A percentile compares a stretch with the other conserved stretches of the same genome.
phyloP scores from a whole-genome alignment of 2,797 vertebrate species.

The Erpetoichthys calabaricus region DNA sequence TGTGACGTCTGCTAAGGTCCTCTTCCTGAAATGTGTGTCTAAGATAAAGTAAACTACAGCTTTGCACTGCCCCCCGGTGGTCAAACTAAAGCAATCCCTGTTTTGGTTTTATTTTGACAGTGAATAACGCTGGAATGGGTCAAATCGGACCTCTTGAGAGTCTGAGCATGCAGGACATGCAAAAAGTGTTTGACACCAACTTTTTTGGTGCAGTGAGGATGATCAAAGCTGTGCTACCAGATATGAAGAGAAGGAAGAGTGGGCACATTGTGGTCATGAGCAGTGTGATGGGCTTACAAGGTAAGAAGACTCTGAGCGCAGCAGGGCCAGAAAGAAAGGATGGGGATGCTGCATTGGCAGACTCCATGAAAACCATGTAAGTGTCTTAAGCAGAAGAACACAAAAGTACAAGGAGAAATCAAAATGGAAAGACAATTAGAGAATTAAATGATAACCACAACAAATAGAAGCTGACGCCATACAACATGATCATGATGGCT shows the following conservation, averaged over 20 bases:
- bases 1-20: too few species aligned
- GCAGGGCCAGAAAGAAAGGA: too few species aligned
- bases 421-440: too few species aligned
- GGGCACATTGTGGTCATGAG: constrained; percentile 88
- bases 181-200: constrained; percentile 78
- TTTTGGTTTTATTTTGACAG: constrained; percentile 30
- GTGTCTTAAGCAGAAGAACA: too few species aligned
- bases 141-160: constrained; percentile 74
- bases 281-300: constrained; percentile 88
- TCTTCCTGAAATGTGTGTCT: too few species aligned
- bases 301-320: constrained; percentile 32
- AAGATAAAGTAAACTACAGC: too few species aligned
- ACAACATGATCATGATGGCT: too few species aligned
- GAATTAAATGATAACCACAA: too few species aligned
- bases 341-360: too few species aligned
- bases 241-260: constrained; percentile 68
- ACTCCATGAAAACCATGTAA: too few species aligned
- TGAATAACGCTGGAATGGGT: constrained; percentile 83
- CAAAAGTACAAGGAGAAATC: too few species aligned
- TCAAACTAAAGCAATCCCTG: background rate
- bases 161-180: constrained; percentile 71
- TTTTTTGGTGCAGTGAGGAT: constrained; percentile 79
- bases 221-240: constrained; percentile 79
- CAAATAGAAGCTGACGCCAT: too few species aligned
- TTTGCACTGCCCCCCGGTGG: background rate